Evolutionary conservation across 2,797 vertebrate genomes (phyloP).

Genomic region (Triplophysa bombifrons): DNA sequence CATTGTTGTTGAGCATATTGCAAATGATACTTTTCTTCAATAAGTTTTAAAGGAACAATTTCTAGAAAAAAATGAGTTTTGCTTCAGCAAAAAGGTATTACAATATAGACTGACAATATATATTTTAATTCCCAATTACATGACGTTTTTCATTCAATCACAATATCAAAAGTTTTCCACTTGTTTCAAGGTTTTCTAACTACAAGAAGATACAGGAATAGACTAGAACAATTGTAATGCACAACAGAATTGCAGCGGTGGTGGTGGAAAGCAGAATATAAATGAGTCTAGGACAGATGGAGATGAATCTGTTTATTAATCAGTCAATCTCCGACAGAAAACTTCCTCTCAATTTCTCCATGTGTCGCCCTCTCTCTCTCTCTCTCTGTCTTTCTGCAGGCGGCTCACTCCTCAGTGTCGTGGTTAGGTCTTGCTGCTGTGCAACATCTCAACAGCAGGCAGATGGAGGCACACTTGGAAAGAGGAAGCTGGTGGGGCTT

Average conservation of each 20-base stretch:
- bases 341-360: slow-evolving; percentile 6
- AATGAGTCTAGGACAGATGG: not conserved
- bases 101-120: no score
- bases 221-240: not conserved
- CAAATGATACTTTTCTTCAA: no score
- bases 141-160: not conserved
- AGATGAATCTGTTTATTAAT: slow-evolving; percentile 49
- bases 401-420: slow-evolving; percentile 52
- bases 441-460: slow-evolving; percentile 65
- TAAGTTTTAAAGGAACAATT: not conserved
- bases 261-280: not conserved
- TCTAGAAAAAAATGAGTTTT: not conserved
- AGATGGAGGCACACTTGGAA: slow-evolving; percentile 62
- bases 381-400: slow-evolving; percentile 46
- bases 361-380: slow-evolving; percentile 42
- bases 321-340: slow-evolving; percentile 48
- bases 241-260: not conserved
- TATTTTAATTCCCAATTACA: not conserved
- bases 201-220: not conserved
- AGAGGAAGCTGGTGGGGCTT: slow-evolving; percentile 61
- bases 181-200: not conserved
- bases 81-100: not conserved
- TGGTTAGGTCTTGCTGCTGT: slow-evolving; percentile 58
- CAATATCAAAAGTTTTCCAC: not conserved
- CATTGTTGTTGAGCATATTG: no score